Evolutionary conservation across 2,113 vertebrate genomes (phyloP), one percentile per base, ranked within the genome.

Genomic region (Balaeniceps rex): DNA sequence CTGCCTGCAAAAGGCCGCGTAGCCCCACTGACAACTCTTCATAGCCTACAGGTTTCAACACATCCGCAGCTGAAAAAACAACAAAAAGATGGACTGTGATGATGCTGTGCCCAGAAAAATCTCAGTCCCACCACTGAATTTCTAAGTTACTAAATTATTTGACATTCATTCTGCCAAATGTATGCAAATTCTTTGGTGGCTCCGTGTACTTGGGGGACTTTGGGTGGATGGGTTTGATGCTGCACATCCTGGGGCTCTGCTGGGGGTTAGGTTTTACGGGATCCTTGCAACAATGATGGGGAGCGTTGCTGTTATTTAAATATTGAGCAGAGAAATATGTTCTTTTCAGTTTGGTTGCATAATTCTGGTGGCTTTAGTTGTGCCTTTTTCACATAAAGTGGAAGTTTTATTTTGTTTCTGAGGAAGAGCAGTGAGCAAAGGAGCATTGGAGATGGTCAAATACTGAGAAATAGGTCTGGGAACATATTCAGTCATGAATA

Each of bases 401-500:
- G 12, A 87, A 84, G n/a, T 40, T 69, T n/a, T 47, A 4, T 16
- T 93, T 46, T n/a, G 21, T 21, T 91, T 28, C 70, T 25, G 36
- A 87, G 24, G 65, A 93, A 52, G 19, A 84, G 6, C 51, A 65
- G 36, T 21, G n/a, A 89, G 44, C 24, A 79, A 94, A 78, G 63
- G 22, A 82, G 19, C 21, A 40, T 1, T 58, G 34, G 46, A 55
- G 46, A 68, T 34, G 80, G 96, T 93, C 95, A 96, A 74, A 88
- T 29, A 66, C 42, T 25, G 64, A 71, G 42, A 87, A 90, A 71
- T 24, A 81, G 64, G 64, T 64, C 76, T 86, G 64, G 64, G 46
- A 95, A 88, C 24, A 9, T 4, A 49, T 33, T 86, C 92, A 95
- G 90, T 68, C 80, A 28, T 78, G 96, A 95, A 90, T 68, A 96